phyloP scores from a whole-genome alignment of 2,113 vertebrate genomes.

The Stegastes partitus region DNA sequence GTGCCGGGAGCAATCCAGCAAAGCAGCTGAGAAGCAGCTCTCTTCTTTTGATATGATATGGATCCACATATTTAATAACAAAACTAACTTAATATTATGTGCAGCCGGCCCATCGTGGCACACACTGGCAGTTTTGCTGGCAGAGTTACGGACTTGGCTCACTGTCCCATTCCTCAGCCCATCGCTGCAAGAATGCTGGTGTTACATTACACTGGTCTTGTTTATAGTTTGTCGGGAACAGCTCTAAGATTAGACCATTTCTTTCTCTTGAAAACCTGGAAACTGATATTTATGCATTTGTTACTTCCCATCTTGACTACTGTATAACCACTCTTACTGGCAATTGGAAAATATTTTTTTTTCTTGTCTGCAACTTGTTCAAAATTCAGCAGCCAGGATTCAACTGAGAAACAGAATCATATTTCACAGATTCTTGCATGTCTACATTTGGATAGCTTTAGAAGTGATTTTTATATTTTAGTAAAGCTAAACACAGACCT shows the following conservation, averaged over 20 bases:
- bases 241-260: conserved; percentile 29
- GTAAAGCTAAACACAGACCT: neutral
- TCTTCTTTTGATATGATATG: conserved; percentile 48
- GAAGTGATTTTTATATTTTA: neutral
- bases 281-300: conserved; percentile 32
- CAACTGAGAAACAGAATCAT: conserved; percentile 20
- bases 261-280: conserved; percentile 28
- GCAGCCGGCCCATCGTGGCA: conserved; percentile 5
- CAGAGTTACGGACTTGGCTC: conserved; percentile 23
- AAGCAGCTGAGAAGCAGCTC: conserved; percentile 34
- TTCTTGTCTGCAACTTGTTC: conserved; percentile 15
- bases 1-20: conserved; percentile 49
- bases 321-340: conserved; percentile 18
- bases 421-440: neutral
- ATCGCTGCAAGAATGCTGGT: conserved; percentile 6
- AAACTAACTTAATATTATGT: conserved; percentile 28
- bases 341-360: conserved; percentile 7
- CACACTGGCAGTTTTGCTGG: conserved; percentile 21
- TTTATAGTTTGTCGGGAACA: conserved; percentile 7
- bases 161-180: neutral
- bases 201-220: neutral
- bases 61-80: conserved; percentile 45
- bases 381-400: conserved; percentile 30
- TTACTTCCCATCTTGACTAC: conserved; percentile 16
- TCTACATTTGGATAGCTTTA: neutral